phyloP scores from a whole-genome alignment of 92 coral and sea anemone genomes.

The Meandrina meandrites region DNA sequence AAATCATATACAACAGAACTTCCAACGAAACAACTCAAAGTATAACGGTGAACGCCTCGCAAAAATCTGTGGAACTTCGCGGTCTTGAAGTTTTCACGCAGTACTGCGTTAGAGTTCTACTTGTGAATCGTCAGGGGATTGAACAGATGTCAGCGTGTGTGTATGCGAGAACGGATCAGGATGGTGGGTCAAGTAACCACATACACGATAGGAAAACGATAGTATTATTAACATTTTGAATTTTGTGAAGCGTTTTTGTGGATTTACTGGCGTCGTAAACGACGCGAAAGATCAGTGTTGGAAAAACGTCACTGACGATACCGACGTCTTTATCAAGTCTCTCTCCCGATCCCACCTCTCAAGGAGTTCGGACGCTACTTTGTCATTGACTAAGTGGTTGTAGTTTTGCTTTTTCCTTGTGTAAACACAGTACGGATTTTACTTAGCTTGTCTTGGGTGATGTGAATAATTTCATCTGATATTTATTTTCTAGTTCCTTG shows the following conservation, averaged over 20 bases:
- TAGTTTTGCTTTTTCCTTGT: not conserved
- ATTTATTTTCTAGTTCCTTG: slow-evolving; percentile 10
- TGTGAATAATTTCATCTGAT: not conserved
- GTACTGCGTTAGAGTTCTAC: slow-evolving; percentile 19
- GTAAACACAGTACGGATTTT: not conserved
- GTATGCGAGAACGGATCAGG: slow-evolving; percentile 14
- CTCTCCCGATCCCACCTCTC: too few species aligned
- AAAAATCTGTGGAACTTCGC: not conserved
- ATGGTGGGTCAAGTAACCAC: not conserved
- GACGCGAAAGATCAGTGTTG: too few species aligned
- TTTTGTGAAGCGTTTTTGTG: too few species aligned
- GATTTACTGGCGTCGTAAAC: too few species aligned
- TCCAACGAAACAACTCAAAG: not conserved
- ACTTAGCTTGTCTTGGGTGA: too few species aligned
- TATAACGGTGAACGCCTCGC: slow-evolving; percentile 3
- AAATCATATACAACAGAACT: slow-evolving; percentile 1
- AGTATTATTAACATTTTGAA: too few species aligned
- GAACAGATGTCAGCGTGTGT: slow-evolving; percentile 7
- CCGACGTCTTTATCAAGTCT: too few species aligned
- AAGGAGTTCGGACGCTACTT: too few species aligned
- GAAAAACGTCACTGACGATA: too few species aligned
- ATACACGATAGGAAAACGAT: not conserved
- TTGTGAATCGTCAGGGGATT: not conserved
- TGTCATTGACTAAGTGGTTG: not conserved
- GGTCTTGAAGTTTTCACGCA: slow-evolving; percentile 1